Conservation (phyloP, 2,797 vertebrate genomes). For the Lacerta agilis region DNA sequence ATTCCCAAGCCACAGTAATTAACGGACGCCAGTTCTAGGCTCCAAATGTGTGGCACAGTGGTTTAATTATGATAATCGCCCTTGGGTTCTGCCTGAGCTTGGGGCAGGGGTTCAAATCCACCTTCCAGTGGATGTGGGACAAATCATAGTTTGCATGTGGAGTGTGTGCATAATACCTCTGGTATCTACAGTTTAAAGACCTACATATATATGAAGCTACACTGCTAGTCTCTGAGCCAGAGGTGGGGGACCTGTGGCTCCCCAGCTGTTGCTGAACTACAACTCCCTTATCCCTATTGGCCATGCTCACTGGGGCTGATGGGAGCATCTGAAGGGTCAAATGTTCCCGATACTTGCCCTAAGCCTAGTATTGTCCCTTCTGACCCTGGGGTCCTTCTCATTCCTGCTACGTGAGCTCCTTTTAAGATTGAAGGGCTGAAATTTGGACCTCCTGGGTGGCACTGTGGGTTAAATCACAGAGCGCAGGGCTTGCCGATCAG, state of each 20-base stretch:
- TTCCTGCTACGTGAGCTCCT: neutral
- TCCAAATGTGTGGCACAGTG: neutral
- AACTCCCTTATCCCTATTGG: too few species aligned
- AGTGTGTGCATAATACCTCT: too few species aligned
- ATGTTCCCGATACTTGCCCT: neutral
- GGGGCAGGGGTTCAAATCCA: neutral
- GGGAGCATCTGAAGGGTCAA: too few species aligned
- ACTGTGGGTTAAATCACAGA: too few species aligned
- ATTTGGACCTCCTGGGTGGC: neutral
- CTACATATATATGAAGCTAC: neutral
- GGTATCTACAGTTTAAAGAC: neutral
- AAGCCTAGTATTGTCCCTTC: neutral
- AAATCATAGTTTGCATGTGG: too few species aligned
- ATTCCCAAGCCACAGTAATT: neutral
- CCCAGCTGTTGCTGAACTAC: too few species aligned
- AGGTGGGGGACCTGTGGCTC: too few species aligned
- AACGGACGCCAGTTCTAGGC: neutral
- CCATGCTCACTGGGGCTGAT: too few species aligned
- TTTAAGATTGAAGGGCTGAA: neutral
- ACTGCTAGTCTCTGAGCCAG: neutral
- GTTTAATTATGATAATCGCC: neutral
- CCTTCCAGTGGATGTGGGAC: too few species aligned
- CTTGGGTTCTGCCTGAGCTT: neutral
- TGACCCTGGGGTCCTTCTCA: neutral
- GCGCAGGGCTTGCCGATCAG: too few species aligned